Evolutionary conservation across 2,113 vertebrate species (phyloP).

Genomic region (Aptenodytes patagonicus): DNA sequence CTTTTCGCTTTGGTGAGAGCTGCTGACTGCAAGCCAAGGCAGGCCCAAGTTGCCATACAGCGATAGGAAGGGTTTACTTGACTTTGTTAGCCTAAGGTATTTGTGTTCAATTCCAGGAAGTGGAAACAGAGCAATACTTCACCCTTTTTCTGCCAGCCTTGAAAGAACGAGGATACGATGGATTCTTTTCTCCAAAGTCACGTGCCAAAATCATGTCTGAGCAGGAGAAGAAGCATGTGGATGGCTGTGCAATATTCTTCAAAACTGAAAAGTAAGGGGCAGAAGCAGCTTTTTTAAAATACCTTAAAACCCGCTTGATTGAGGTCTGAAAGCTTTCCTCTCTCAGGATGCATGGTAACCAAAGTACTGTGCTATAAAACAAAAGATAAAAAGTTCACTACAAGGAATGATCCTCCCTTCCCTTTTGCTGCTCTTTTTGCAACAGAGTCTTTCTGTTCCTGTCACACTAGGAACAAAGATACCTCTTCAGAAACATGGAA

Average conservation of each 20-base stretch:
- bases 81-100: not conserved
- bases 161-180: conserved; percentile 94
- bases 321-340: not conserved
- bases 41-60: not conserved
- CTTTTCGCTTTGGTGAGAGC: not conserved
- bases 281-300: not conserved
- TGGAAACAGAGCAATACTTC: conserved; percentile 99
- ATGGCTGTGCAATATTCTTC: conserved; percentile 98
- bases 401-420: not conserved
- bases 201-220: conserved; percentile 99
- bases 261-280: conserved; percentile 91
- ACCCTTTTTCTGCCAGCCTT: conserved; percentile 93
- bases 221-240: conserved; percentile 96
- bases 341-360: not conserved
- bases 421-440: not conserved
- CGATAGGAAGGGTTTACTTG: not conserved
- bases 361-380: not conserved
- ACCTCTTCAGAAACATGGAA: not conserved
- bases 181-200: conserved; percentile 98
- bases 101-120: conserved; percentile 83
- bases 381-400: not conserved
- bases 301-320: not conserved
- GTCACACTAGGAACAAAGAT: not conserved
- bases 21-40: not conserved
- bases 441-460: not conserved